phyloP scores from a whole-genome alignment of 37 sponge, comb jelly and placozoan genomes.

The Diacarnus erythraeanus region DNA sequence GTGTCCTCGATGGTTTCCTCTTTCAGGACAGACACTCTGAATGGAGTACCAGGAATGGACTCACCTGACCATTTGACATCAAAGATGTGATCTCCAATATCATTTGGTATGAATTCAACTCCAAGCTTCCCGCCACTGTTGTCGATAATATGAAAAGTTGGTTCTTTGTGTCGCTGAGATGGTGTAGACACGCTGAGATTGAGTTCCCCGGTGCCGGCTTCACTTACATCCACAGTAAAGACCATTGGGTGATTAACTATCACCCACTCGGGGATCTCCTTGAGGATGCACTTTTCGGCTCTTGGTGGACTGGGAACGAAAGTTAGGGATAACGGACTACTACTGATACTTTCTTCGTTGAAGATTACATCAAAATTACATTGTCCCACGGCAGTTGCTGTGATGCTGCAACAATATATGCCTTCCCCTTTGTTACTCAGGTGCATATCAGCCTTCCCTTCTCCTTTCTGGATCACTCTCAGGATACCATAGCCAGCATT shows the following conservation, averaged over 20 bases:
- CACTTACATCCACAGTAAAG: conserved; percentile 43
- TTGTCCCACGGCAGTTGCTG: conserved; percentile 21
- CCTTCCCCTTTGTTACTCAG: conserved; percentile 38
- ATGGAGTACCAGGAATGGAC: conserved; percentile 67
- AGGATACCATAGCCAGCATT: conserved; percentile 70
- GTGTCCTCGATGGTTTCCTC: background rate
- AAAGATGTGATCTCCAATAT: conserved; percentile 48
- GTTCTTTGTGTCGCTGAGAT: background rate
- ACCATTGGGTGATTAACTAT: conserved; percentile 6
- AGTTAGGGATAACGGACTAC: conserved; percentile 55
- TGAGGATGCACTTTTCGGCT: conserved; percentile 4
- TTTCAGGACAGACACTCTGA: conserved; percentile 30
- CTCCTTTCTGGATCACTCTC: conserved; percentile 47
- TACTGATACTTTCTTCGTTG: conserved; percentile 48
- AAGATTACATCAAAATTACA: conserved; percentile 42
- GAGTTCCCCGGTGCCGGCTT: conserved; percentile 50
- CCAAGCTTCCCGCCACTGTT: conserved; percentile 18
- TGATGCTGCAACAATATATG: conserved; percentile 23
- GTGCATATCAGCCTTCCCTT: conserved; percentile 27
- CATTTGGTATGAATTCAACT: conserved; percentile 52
- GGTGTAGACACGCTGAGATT: conserved; percentile 4
- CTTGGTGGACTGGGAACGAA: conserved; percentile 16
- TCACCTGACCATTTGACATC: conserved; percentile 48
- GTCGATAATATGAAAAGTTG: conserved; percentile 9
- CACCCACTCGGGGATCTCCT: background rate